These are phyloP conservation scores for Onychostoma macrolepis DNA, from an alignment of 2,113 vertebrate species.

Conservation along the genomic window DNA sequence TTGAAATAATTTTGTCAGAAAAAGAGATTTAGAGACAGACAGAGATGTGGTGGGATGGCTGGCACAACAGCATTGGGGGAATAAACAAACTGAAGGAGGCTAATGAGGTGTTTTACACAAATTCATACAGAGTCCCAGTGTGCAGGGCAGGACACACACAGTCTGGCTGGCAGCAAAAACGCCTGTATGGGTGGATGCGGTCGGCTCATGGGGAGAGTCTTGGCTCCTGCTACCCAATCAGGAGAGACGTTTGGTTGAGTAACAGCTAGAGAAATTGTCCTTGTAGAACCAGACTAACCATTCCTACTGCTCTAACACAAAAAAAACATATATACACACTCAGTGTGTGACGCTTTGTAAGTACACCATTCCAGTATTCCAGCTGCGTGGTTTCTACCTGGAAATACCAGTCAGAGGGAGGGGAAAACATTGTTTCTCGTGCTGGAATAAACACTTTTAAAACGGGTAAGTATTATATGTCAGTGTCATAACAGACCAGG, in stretches of 20 bases:
- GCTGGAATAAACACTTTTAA: background rate
- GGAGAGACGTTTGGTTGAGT: constrained; percentile 28
- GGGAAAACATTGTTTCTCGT: background rate
- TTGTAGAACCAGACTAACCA: constrained; percentile 25
- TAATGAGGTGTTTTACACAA: constrained; percentile 3
- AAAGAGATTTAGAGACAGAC: background rate
- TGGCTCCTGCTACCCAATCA: constrained; percentile 27
- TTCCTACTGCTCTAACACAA: background rate
- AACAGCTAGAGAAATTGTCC: constrained; percentile 31
- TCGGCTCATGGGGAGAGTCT: background rate
- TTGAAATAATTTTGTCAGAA: background rate
- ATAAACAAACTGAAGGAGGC: background rate
- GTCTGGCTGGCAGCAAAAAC: constrained; percentile 8
- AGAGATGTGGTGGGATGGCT: background rate
- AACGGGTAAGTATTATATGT: constrained; percentile 1
- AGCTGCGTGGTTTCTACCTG: background rate
- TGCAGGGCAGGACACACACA: constrained; percentile 46
- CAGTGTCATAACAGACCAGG: background rate
- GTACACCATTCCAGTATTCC: background rate
- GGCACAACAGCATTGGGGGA: background rate
- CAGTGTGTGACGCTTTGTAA: background rate
- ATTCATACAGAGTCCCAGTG: constrained; percentile 22
- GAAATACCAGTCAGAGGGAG: background rate
- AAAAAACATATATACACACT: background rate
- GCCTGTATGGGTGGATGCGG: constrained; percentile 43